Conservation (phyloP, 2,888 invertebrate species). For the Conus canariensis region DNA sequence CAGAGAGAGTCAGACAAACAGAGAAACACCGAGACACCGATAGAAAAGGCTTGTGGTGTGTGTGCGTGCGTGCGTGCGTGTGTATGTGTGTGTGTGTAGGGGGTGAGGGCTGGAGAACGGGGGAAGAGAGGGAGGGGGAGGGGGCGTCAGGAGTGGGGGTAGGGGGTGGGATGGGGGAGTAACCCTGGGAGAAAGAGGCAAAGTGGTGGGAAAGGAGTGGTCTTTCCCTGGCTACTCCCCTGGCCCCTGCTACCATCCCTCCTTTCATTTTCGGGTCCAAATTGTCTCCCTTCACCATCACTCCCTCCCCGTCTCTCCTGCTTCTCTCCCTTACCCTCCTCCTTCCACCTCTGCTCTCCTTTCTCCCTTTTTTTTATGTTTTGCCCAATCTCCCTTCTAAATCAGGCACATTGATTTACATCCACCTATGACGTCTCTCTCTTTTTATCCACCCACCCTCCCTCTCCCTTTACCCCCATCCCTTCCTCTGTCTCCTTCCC, state of each 20-base stretch:
- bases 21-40: too few species aligned
- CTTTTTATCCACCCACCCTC: not conserved
- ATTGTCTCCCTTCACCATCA: not conserved
- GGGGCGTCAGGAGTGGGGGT: not conserved
- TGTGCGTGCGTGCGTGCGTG: not conserved
- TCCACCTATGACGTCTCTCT: not conserved
- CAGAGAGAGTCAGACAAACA: too few species aligned
- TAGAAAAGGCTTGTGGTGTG: not conserved
- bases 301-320: not conserved
- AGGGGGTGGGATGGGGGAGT: not conserved
- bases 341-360: not conserved
- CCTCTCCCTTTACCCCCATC: not conserved
- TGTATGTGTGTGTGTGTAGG: not conserved
- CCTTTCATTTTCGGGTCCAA: not conserved
- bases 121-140: not conserved
- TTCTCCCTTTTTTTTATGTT: not conserved
- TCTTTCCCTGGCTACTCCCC: not conserved
- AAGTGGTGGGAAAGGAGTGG: not conserved
- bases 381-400: slow-evolving; percentile 14
- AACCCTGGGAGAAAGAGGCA: not conserved
- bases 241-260: not conserved
- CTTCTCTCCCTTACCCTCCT: not conserved
- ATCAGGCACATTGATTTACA: slow-evolving; percentile 12
- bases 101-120: not conserved
- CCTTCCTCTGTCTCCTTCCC: not conserved